Percentiles rank a stretch among this genome's conserved stretches.
These are phyloP conservation scores for Chaunax sp. DNA, from an alignment of 2,797 vertebrate genomes.

Conservation along the genomic window DNA sequence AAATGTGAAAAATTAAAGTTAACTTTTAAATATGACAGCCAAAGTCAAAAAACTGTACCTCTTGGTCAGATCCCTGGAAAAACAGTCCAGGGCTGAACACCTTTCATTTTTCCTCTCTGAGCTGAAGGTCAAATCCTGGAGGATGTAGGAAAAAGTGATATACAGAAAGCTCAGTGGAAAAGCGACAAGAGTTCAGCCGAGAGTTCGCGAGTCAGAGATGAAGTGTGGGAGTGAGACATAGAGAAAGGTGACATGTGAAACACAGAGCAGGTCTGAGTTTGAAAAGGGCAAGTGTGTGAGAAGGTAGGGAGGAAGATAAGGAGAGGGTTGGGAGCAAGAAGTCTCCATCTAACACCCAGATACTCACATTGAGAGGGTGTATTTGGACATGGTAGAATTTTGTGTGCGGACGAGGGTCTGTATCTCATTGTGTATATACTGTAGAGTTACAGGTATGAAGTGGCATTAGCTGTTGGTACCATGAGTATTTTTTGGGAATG, in stretches of 20 bases:
- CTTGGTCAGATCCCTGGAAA: slow-evolving; percentile 8
- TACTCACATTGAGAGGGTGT: neutral
- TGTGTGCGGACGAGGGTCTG: slow-evolving; percentile 2
- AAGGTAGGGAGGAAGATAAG: slow-evolving; percentile 34
- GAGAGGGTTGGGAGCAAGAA: slow-evolving; percentile 32
- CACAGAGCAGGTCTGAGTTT: slow-evolving; percentile 65
- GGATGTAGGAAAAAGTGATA: slow-evolving; percentile 31
- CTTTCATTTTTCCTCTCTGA: slow-evolving; percentile 18
- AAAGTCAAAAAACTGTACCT: neutral
- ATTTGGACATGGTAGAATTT: neutral
- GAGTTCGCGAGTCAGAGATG: slow-evolving; percentile 43
- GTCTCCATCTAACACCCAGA: slow-evolving; percentile 13
- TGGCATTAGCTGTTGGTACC: too few relatives aligned
- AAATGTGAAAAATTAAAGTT: neutral
- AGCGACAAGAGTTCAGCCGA: slow-evolving; percentile 40
- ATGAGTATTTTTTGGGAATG: too few relatives aligned
- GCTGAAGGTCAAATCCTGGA: slow-evolving; percentile 24
- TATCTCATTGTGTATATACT: too few relatives aligned
- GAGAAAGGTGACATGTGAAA: slow-evolving; percentile 57
- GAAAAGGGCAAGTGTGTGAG: slow-evolving; percentile 45
- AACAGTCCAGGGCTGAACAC: slow-evolving; percentile 6
- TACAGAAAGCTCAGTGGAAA: slow-evolving; percentile 32
- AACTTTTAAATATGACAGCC: neutral
- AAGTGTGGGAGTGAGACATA: slow-evolving; percentile 36
- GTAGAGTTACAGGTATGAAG: too few relatives aligned